Base-by-base conservation (phyloP, 2,888 invertebrate species). In the Acanthoscelides obtectus region DNA sequence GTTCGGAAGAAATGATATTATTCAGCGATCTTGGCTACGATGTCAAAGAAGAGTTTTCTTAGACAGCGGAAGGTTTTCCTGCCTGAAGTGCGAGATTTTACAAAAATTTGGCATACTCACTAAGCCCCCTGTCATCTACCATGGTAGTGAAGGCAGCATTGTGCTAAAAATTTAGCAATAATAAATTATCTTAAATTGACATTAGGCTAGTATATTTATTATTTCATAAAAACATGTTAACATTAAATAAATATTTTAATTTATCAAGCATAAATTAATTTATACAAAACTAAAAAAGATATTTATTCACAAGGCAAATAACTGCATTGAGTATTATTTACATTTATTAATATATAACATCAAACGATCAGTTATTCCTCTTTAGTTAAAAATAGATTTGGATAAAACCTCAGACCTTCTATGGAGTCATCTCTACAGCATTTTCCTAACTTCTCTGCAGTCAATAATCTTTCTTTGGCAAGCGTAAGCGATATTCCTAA, bases 381-480 rank as follows among this genome's bases (percentile, higher is more conserved):
- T 79, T 86, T 80, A 69, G 84, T 85, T 75, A 95, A 86, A 85
- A 99, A 95, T 72, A 91, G 86, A 88, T 99, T 99, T 0, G 96
- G 94, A 87, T 95, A 99, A 86, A 99, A 99, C 72, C 94, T 89
- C 65, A 99, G 87, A 8, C 98, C 98, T 87, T 98, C 97, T 72
- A 98, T 93, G 0, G 96, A 94, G 84, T 99, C 98, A 86, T 99
- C 99, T 72, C 99, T 89, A 83, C 98, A 99, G 1, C 96, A 91
- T 80, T 91, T 88, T 0, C 97, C 98, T 78, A 90, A 88, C 74
- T 92, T 91, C 86, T 99, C 99, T 0, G 97, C 92, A 2, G 94
- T 92, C 72, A 94, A 87, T 45, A 99, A 88, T 70, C 96, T 90
- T 86, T 99, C 98, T 77, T 94, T 94, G 0, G 98, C 96, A 72